Evolutionary conservation across 2,797 vertebrate species (phyloP).

Genomic region (Hapalemur alaotrensis): DNA sequence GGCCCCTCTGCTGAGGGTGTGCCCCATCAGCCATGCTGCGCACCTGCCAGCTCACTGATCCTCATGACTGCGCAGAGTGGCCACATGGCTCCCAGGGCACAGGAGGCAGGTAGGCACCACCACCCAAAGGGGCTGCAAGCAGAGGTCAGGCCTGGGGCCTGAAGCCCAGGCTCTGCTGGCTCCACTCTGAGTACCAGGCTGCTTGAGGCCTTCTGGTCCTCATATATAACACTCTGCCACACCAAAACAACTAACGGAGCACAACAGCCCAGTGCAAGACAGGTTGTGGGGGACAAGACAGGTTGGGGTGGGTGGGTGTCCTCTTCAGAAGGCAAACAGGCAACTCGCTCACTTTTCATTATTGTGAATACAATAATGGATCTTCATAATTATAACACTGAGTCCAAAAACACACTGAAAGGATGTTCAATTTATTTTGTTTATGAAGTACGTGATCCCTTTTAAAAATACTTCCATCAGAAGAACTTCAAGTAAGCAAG

Average conservation of each 20-base stretch:
- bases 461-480: neutral
- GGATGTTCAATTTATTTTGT: neutral
- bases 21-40: too few relatives aligned
- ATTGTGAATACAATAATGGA: neutral
- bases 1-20: neutral
- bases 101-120: neutral
- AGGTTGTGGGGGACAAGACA: neutral
- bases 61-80: neutral
- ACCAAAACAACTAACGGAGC: neutral
- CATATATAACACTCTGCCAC: neutral
- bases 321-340: neutral
- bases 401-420: neutral
- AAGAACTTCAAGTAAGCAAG: neutral
- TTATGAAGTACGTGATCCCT: neutral
- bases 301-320: neutral
- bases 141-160: neutral
- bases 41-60: neutral
- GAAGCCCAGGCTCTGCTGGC: neutral
- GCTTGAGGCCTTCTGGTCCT: neutral
- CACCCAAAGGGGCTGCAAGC: neutral
- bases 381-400: neutral
- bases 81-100: neutral
- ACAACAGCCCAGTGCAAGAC: neutral
- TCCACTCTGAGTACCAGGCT: neutral
- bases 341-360: neutral